A percentile compares a stretch with the other conserved stretches of the same genome.
phyloP scores from a whole-genome alignment of 2,888 invertebrate species.

The Napeogenes inachia region DNA sequence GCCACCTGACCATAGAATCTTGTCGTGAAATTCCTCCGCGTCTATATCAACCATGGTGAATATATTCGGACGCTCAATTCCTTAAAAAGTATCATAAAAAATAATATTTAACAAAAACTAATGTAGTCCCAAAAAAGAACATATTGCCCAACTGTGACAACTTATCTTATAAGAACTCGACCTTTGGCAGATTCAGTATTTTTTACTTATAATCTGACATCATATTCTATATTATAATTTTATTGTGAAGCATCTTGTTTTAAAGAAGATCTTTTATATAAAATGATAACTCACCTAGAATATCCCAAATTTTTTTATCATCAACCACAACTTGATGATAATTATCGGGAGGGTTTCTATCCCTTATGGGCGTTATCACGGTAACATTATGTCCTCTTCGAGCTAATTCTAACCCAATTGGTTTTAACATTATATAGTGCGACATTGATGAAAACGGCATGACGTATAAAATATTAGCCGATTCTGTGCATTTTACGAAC shows the following conservation, averaged over 20 bases:
- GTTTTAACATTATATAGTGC: constrained; percentile 64
- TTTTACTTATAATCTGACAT: too few species aligned
- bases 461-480: constrained; percentile 65
- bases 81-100: constrained; percentile 40
- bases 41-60: constrained; percentile 58
- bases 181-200: too few species aligned
- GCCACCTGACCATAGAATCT: constrained; percentile 59
- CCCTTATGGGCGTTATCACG: constrained; percentile 59
- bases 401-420: constrained; percentile 68
- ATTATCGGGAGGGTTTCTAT: constrained; percentile 51
- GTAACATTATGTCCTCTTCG: constrained; percentile 74
- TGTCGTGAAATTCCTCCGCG: constrained; percentile 54
- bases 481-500: constrained; percentile 28
- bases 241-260: too few species aligned
- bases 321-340: constrained; percentile 60
- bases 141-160: not conserved
- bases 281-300: constrained; percentile 46
- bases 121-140: not conserved
- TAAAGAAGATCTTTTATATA: not conserved
- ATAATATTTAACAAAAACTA: not conserved
- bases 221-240: too few species aligned
- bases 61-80: constrained; percentile 56
- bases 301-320: constrained; percentile 59
- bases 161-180: too few species aligned
- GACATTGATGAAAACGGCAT: constrained; percentile 70